Base-by-base conservation (phyloP, 2,888 invertebrate genomes). In the Cataglyphis altisquamis region DNA sequence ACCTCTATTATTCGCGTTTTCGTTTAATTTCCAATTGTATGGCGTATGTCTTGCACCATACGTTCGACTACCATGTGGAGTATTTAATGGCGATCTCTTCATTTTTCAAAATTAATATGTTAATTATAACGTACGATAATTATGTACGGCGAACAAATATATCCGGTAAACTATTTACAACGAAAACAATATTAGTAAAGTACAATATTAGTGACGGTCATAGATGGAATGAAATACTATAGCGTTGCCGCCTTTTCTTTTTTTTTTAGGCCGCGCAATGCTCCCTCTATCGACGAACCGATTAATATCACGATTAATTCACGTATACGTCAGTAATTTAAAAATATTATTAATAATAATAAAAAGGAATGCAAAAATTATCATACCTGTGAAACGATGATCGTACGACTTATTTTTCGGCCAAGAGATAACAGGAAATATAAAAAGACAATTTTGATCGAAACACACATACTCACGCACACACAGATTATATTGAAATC, bases 1-100 rank as follows among this genome's bases (percentile, higher is more conserved):
- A 91, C 90, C 91, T 90, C 87, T 85, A 36, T 83, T 83, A 25
- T 64, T 82, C 45, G 78, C 81, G 18, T 64, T 70, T 1, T 84
- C 86, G 41, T 81, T 60, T 8, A 87, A 86, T 8, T 87, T 89
- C 90, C 91, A 90, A 48, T 84, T 87, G 41, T 84, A 86, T 48
- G 85, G 84, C 39, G 84, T 82, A 15, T 81, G 81, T 8, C 75
- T 77, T 3, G 32, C 15, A 12, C 18, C 45, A 3, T 60, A 39
- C 4, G 70, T 21, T 6, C 82, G 87, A 67, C 88, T 89, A 18
- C 91, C 86, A 48, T 89, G 84, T 21, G 92, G 91, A 36, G 89
- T 91, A 86, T 91, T 93, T 66, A 94, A 89, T 18, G 93, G 92
- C 36, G 94, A 92, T 75, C 91, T 94, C 63, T 82, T 92, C 94